Conservation (phyloP, 2,797 vertebrate species). For the Gobio occitaniae region DNA sequence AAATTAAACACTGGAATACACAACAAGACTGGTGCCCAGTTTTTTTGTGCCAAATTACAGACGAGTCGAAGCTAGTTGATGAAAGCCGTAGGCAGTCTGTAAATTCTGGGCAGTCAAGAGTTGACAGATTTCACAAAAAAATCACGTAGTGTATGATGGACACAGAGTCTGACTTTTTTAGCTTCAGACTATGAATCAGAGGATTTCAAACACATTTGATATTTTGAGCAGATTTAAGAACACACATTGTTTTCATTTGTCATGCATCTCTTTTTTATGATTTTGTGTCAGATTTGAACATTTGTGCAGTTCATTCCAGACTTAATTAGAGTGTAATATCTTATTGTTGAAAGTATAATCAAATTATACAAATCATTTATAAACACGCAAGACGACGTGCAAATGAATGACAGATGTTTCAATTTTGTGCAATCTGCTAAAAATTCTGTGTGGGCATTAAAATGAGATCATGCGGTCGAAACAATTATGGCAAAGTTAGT, state of each 20-base stretch:
- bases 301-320: not conserved
- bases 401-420: not conserved
- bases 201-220: not conserved
- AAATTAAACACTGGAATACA: not conserved
- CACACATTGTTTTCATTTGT: not conserved
- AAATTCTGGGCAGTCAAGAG: too few relatives aligned
- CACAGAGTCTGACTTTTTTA: not conserved
- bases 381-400: slow-evolving; percentile 33
- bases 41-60: not conserved
- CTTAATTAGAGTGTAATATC: not conserved
- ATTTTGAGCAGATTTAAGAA: not conserved
- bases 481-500: not conserved
- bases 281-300: not conserved
- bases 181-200: not conserved
- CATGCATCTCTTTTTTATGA: not conserved
- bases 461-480: slow-evolving; percentile 54
- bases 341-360: not conserved
- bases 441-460: slow-evolving; percentile 1
- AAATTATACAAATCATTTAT: slow-evolving; percentile 2
- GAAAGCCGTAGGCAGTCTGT: not conserved
- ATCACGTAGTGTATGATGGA: not conserved
- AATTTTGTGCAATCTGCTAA: not conserved
- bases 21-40: not conserved
- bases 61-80: not conserved
- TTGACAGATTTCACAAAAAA: not conserved